These are phyloP conservation scores for Mnemiopsis leidyi DNA, from an alignment of 37 sponge, comb jelly and placozoan species.

Conservation along the genomic window DNA sequence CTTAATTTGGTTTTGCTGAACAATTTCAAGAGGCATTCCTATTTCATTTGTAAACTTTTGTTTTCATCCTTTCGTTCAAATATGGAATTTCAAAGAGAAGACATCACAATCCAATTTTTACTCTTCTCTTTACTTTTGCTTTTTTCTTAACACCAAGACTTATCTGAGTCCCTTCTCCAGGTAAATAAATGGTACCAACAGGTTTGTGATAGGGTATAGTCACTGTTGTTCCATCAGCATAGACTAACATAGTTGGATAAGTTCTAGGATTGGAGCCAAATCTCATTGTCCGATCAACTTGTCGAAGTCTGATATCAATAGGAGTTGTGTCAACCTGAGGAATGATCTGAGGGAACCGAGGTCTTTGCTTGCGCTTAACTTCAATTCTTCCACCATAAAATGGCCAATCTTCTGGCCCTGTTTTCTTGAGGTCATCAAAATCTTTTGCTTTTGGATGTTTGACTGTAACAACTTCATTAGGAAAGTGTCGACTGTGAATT, in stretches of 20 bases:
- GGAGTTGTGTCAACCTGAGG: slow-evolving; percentile 6
- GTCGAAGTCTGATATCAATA: not conserved
- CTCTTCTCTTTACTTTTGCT: slow-evolving; percentile 14
- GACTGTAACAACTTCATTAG: not conserved
- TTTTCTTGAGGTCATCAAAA: slow-evolving; percentile 25
- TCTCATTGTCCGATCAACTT: slow-evolving; percentile 22
- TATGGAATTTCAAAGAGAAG: no score
- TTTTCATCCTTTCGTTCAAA: no score
- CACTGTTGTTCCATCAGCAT: slow-evolving; percentile 57
- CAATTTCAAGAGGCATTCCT: not conserved
- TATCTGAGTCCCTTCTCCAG: slow-evolving; percentile 58
- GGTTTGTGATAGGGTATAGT: slow-evolving; percentile 63
- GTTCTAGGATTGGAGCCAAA: slow-evolving; percentile 39
- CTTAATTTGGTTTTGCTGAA: no score
- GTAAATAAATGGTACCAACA: slow-evolving; percentile 18
- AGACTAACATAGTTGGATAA: slow-evolving; percentile 53
- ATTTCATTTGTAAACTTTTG: not conserved
- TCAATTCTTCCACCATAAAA: slow-evolving; percentile 4
- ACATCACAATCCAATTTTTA: slow-evolving; percentile 39
- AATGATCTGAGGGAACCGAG: not conserved
- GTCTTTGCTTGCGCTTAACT: not conserved
- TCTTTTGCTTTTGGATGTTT: not conserved
- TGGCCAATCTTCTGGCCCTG: not conserved
- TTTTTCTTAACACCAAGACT: slow-evolving; percentile 26
- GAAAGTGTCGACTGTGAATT: slow-evolving; percentile 2